Percentiles rank a stretch among this genome's conserved stretches.
These are phyloP conservation scores for Mythimna ferrago DNA, from an alignment of 2,888 invertebrate genomes.

Conservation along the genomic window DNA sequence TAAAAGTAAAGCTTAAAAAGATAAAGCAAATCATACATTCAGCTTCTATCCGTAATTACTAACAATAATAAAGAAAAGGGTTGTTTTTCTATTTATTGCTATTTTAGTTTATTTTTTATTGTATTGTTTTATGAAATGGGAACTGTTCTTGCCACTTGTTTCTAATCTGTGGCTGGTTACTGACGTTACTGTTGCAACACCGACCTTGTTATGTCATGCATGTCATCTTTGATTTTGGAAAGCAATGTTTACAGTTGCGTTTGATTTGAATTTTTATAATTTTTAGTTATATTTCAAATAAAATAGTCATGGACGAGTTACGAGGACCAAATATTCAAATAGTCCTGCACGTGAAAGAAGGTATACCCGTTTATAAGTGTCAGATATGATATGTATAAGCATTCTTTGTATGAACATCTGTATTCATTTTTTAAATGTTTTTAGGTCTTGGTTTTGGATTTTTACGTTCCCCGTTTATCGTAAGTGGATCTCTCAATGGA, in stretches of 20 bases:
- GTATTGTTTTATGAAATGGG: background rate
- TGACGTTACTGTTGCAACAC: constrained; percentile 32
- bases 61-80: background rate
- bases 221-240: constrained; percentile 73
- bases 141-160: background rate
- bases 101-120: background rate
- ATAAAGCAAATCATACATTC: background rate
- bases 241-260: constrained; percentile 78
- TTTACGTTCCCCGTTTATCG: constrained; percentile 88
- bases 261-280: constrained; percentile 76
- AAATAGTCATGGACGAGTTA: constrained; percentile 91
- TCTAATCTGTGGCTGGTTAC: background rate
- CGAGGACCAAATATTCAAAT: constrained; percentile 92
- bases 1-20: background rate
- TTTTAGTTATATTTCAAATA: constrained; percentile 65
- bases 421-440: constrained; percentile 33
- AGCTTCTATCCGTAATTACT: background rate
- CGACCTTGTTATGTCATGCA: constrained; percentile 10
- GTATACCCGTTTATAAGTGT: constrained; percentile 71
- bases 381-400: background rate
- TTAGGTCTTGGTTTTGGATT: constrained; percentile 91
- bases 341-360: constrained; percentile 92
- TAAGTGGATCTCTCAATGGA: constrained; percentile 92
- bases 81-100: background rate
- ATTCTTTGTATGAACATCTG: background rate